Percentiles rank a stretch among this genome's conserved stretches.
phyloP scores from a whole-genome alignment of 2,888 invertebrate species.

The Tortricodes alternella region DNA sequence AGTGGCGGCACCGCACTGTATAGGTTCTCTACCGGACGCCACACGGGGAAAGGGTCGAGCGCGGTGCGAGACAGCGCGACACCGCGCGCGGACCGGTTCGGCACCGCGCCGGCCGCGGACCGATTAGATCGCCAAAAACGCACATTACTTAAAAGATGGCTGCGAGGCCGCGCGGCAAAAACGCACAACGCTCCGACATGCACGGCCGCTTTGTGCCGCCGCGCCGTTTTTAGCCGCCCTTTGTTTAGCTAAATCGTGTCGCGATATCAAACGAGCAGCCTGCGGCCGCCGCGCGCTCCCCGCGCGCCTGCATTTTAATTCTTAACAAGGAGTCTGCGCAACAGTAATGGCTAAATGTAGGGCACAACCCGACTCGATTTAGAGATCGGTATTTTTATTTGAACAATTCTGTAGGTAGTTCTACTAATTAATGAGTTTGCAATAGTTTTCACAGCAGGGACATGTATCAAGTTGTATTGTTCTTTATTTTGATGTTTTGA shows the following conservation, averaged over 20 bases:
- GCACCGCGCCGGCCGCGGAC: constrained; percentile 4
- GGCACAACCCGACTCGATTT: constrained; percentile 25
- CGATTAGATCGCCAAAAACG: constrained; percentile 59
- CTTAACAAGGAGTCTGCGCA: constrained; percentile 21
- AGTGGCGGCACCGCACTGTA: neutral
- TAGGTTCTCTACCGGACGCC: neutral
- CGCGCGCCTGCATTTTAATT: constrained; percentile 27
- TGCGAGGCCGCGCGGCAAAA: constrained; percentile 64
- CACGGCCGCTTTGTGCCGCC: constrained; percentile 43
- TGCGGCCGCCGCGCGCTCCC: constrained; percentile 8
- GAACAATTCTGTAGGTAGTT: constrained; percentile 26
- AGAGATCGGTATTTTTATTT: constrained; percentile 30
- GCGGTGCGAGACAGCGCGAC: neutral
- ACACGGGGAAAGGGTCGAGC: neutral
- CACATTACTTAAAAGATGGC: constrained; percentile 62
- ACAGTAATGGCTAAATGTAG: constrained; percentile 27
- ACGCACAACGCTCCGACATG: constrained; percentile 51
- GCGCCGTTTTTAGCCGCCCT: constrained; percentile 27
- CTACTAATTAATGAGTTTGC: constrained; percentile 11
- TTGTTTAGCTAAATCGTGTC: constrained; percentile 18
- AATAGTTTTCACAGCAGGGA: constrained; percentile 1
- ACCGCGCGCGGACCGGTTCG: constrained; percentile 11
- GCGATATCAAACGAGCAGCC: constrained; percentile 7
- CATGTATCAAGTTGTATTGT: too few relatives aligned
- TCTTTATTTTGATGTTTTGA: too few relatives aligned